Percentiles rank a stretch among this genome's conserved stretches.
phyloP scores from a whole-genome alignment of 2,797 vertebrate species.

The Rhabdophis nuchalis region DNA sequence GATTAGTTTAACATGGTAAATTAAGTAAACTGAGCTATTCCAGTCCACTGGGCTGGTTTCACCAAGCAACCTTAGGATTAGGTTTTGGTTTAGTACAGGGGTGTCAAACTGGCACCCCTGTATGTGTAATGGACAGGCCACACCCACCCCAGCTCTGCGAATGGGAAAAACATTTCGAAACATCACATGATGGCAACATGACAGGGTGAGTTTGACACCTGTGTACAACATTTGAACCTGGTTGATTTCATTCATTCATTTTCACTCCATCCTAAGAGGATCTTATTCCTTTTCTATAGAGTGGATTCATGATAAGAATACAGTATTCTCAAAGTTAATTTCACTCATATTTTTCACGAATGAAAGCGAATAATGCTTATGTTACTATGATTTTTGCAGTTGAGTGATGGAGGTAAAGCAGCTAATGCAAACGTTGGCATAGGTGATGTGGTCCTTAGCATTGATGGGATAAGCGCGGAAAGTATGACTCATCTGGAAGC shows the following conservation, averaged over 20 bases:
- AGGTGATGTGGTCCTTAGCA: constrained; percentile 90
- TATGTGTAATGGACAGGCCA: too few species aligned
- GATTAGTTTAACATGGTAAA: not conserved
- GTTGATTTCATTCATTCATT: not conserved
- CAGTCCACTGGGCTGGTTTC: not conserved
- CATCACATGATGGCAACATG: too few species aligned
- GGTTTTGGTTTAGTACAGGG: not conserved
- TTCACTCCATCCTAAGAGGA: not conserved
- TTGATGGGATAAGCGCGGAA: constrained; percentile 86
- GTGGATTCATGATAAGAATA: not conserved
- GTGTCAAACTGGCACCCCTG: too few species aligned
- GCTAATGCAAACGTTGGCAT: constrained; percentile 83
- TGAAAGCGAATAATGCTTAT: not conserved
- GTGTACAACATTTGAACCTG: not conserved
- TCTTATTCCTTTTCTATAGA: not conserved
- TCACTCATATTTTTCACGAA: not conserved
- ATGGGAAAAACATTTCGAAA: too few species aligned
- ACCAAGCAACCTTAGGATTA: not conserved
- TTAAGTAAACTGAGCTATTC: not conserved
- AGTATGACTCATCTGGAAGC: constrained; percentile 97
- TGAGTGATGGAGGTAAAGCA: constrained; percentile 92
- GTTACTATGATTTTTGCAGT: constrained; percentile 69
- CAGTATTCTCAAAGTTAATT: not conserved
- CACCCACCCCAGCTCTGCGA: too few species aligned
- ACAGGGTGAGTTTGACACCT: too few species aligned